These are phyloP conservation scores for Pedionomus torquatus DNA, from an alignment of 2,113 vertebrate species.

Conservation along the genomic window DNA sequence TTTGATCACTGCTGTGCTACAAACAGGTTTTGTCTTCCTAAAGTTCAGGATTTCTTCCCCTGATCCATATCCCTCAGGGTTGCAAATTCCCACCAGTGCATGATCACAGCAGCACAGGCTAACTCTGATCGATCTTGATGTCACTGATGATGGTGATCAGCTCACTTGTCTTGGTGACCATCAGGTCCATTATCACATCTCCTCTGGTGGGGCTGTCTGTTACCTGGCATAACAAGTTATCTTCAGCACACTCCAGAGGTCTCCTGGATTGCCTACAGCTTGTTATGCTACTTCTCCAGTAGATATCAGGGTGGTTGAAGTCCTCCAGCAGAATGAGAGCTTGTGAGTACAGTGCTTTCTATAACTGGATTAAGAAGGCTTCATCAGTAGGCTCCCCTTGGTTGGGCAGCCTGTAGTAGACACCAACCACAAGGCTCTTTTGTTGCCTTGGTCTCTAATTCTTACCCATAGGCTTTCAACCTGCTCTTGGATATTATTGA, in stretches of 20 bases:
- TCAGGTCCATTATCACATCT: neutral
- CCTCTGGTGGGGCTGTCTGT: neutral
- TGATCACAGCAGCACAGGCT: neutral
- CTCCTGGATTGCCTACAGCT: neutral
- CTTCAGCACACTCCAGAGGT: neutral
- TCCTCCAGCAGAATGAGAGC: neutral
- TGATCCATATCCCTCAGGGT: neutral
- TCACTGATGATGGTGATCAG: neutral
- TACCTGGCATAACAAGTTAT: neutral
- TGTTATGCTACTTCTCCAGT: neutral
- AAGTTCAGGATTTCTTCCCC: neutral
- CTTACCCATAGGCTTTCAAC: neutral
- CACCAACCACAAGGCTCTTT: neutral
- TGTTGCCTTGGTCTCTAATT: neutral
- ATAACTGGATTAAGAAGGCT: neutral
- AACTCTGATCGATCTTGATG: neutral
- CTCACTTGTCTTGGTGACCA: neutral
- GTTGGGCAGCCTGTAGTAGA: neutral
- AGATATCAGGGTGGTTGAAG: neutral
- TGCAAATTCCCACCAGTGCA: neutral
- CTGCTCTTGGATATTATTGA: neutral
- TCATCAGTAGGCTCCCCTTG: neutral
- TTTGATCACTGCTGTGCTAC: neutral
- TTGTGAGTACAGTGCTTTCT: neutral
- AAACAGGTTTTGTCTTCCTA: neutral